A percentile compares a stretch with the other conserved stretches of the same genome.
Evolutionary conservation across 2,888 invertebrate species (phyloP).

Genomic region (Alviniconcha strummeri): DNA sequence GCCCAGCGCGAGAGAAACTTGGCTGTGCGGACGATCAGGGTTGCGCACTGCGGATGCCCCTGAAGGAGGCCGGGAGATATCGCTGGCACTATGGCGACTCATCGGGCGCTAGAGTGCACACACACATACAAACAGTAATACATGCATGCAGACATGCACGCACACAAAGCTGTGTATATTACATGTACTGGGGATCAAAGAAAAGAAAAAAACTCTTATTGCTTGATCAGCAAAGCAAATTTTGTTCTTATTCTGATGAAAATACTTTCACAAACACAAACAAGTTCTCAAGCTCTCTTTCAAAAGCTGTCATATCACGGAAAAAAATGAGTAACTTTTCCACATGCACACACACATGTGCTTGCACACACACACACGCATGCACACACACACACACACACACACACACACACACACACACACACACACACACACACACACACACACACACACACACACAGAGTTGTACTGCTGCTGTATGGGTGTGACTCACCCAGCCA

Average conservation of each 20-base stretch:
- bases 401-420: background rate
- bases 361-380: constrained; percentile 9
- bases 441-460: background rate
- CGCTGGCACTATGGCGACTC: constrained; percentile 17
- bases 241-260: no score
- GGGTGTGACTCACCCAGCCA: background rate
- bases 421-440: background rate
- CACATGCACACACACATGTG: background rate
- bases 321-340: background rate
- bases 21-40: constrained; percentile 45
- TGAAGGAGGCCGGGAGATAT: constrained; percentile 10
- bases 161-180: no score
- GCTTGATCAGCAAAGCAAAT: no score
- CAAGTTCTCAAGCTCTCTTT: no score
- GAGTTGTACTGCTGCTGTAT: no score
- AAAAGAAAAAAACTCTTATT: no score
- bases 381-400: background rate
- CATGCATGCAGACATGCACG: no score
- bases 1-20: constrained; percentile 34
- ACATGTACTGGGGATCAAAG: no score
- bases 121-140: no score
- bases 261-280: no score
- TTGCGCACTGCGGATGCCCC: background rate
- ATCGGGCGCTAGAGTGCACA: constrained; percentile 11
- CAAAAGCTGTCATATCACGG: no score